Evolutionary conservation across 2,797 vertebrate species (phyloP), one percentile per base, ranked within the genome.

Genomic region (Phaenicophaeus curvirostris): DNA sequence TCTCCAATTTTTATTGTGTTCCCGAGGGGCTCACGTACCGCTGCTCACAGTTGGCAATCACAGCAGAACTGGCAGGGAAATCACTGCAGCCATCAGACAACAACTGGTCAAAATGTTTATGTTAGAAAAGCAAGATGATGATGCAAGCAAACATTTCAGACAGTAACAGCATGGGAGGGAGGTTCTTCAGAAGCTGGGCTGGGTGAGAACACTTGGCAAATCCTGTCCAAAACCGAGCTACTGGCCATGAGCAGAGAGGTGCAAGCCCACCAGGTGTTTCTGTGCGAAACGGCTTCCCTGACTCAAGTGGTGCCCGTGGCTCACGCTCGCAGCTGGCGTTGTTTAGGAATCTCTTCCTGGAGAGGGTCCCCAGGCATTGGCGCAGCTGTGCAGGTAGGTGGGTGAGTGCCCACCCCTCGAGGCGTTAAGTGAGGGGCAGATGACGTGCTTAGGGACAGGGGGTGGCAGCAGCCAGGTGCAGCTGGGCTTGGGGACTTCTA

Each of bases 131-230:
- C 18, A 46, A 20, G 44, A 15, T 17, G 6, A 1, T 1, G 16
- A n/a, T 1, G 5, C 15, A 21, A 35, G 31, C 8, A 2, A 2
- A 2, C 8, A 7, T 8, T 3, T 8, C 53, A 41, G 39, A 5
- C 0, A 4, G 15, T 51, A 21, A 9, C 30, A 33, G 30, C 1
- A 16, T 0, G 8, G 20, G 27, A 18, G n/a, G 0, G 6, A 23
- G 15, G 17, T 5, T 25, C 19, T 13, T n/a, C 74, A 5, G 3
- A 5, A 30, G 19, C 0, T 11, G 7, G 27, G 28, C 3, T 11
- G 27, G 28, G 2, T 4, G 35, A 42, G 12, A 24, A 6, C 27
- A 4, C 13, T 15, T 0, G 13, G 31, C 10, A 15, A 61, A 44
- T 8, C 14, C 16, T 10, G 12, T 27, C 28, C 28, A 8, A 27